Evolutionary conservation across 2,797 vertebrate genomes (phyloP), one percentile per base, ranked within the genome.

Genomic region (Artibeus jamaicensis): DNA sequence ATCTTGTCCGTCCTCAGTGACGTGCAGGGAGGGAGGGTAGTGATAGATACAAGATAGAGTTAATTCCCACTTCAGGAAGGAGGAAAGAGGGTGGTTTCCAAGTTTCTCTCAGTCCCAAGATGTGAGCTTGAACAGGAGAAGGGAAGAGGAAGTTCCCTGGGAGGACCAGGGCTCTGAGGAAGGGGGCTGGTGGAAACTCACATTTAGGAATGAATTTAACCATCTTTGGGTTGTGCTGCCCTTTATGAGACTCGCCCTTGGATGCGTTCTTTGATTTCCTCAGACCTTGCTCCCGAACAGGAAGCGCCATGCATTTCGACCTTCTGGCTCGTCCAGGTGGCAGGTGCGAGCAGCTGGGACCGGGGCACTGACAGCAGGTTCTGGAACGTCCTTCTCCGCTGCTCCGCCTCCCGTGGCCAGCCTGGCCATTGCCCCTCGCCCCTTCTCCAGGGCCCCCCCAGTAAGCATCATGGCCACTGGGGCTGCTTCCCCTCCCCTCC

Each of bases 181-280:
- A 89, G 39, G 21, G 12, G 76, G 24, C 90, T 89, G 48, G 82
- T 26, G 67, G 62, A 50, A 67, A 89, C 92, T 79, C 62, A 44
- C 24, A 0, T 68, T 93, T 91, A 76, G 91, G 74, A 97, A 96
- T 97, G 95, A 98, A 97, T 96, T 97, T 62, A 86, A 91, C 55
- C 24, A 34, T 88, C 86, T 90, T 87, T 89, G 74, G 46, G 77
- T 53, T 48, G 92, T 79, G 48, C 24, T n/a, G 24, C 46, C 57
- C 3, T 71, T 76, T 77, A 76, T 26, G 8, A 14, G 32, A 71
- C 65, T 74, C n/a, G n/a, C 74, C 62, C 48, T 88, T 34, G 18
- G 50, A 83, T 39, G 34, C 1, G 0, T 71, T 48, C 86, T 96
- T 86, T 95, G 91, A 95, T 92, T 93, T 81, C 90, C 62, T 65